Evolutionary conservation across 2,113 vertebrate genomes (phyloP), one percentile per base, ranked within the genome.

Genomic region (Lagenorhynchus albirostris): DNA sequence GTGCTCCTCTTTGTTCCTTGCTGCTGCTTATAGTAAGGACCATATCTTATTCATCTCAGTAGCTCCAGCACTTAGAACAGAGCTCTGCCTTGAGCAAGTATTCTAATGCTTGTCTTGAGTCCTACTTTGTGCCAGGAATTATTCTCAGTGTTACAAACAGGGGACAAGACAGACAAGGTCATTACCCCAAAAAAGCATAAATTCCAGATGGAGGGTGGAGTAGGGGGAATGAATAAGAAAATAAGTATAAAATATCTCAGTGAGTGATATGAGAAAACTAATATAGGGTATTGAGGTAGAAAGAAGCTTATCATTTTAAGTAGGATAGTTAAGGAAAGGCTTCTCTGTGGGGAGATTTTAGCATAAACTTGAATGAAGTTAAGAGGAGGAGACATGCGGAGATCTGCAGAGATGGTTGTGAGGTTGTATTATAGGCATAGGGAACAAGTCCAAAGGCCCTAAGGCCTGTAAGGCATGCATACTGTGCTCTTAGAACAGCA

Each of bases 191-290:
- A 3, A 67, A 33, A 89, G 5, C 8, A 86, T 86, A 62, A 89
- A 89, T 86, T 95, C 33, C 47, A 67, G 14, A 20, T 50, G 21
- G 23, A 95, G 11, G 5, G 5, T 95, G 23, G 26, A 95, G 5
- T 20, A 53, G 15, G 25, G 8, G 3, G 1, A 89, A 76, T 53
- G 89, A 90, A 73, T 26, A 82, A 84, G 38, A 6, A 63, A 89
- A 31, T 65, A 85, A 58, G 23, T 55, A 67, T 63, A 70, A 94
- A 97, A 70, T 93, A 70, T 44, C 18, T 82, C 23, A 31, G 23
- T 62, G n/a, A 92, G 21, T 84, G 8, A 74, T 81, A 76, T 80
- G 83, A 96, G 55, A 80, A 94, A 84, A 85, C 70, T 73, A 81
- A 76, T 79, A 18, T 68, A 71, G 4, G 31, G 9, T 38, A 33